Evolutionary conservation across 2,888 invertebrate genomes (phyloP).

Genomic region (Ommatoiulus sabulosus): DNA sequence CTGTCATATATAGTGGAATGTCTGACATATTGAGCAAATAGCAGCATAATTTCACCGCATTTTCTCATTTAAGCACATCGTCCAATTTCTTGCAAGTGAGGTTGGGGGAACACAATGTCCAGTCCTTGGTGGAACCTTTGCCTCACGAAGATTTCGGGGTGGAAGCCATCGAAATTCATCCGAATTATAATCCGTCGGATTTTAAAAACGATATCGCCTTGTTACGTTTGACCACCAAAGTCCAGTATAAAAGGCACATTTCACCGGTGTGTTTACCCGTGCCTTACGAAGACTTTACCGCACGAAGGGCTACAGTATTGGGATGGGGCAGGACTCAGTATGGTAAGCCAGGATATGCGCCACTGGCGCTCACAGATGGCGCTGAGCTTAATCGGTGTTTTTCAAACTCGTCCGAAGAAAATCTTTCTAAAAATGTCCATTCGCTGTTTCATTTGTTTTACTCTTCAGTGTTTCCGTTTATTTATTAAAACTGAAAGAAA

Average conservation of each 20-base stretch:
- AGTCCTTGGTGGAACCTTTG: slow-evolving; percentile 76
- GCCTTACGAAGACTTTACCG: slow-evolving; percentile 80
- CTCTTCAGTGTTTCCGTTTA: no score
- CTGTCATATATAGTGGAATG: no score
- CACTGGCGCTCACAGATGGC: no score
- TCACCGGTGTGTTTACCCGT: slow-evolving; percentile 90
- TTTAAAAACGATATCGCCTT: slow-evolving; percentile 89
- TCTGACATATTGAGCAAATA: background rate
- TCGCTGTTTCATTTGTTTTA: no score
- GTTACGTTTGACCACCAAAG: slow-evolving; percentile 75
- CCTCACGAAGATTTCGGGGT: slow-evolving; percentile 89
- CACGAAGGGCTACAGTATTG: slow-evolving; percentile 88
- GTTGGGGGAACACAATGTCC: slow-evolving; percentile 92
- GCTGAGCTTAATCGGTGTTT: no score
- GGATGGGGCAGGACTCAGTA: slow-evolving; percentile 94
- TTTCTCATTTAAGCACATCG: slow-evolving; percentile 54
- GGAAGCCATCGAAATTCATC: slow-evolving; percentile 89
- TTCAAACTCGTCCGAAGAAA: no score
- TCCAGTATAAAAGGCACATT: slow-evolving; percentile 91
- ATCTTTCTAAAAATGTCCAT: no score
- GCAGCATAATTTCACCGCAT: background rate
- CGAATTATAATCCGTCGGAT: slow-evolving; percentile 89
- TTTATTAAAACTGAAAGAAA: no score
- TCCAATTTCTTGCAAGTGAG: slow-evolving; percentile 77
- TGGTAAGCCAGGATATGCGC: slow-evolving; percentile 72